Conservation (phyloP, 2,888 invertebrate genomes). For the Calameuta pallipes region DNA sequence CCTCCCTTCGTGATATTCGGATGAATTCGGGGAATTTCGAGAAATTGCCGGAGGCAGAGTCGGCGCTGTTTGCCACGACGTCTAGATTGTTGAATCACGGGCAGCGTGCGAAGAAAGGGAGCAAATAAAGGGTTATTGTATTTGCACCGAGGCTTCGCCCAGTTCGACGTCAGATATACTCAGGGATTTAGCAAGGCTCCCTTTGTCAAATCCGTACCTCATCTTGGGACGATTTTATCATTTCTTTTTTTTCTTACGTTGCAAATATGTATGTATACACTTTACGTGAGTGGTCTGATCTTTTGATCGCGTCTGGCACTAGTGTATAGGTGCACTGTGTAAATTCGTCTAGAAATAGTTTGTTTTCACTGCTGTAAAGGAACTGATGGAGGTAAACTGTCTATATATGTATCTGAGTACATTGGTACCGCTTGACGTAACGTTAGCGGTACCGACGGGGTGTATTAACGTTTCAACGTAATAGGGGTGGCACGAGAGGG, state of each 20-base stretch:
- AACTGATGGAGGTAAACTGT: too few species aligned
- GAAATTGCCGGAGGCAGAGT: constrained; percentile 51
- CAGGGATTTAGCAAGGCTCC: neutral
- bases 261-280: too few species aligned
- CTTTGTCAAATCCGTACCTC: neutral
- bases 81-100: constrained; percentile 64
- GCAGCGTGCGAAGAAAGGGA: constrained; percentile 44
- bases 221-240: neutral
- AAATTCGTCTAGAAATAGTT: too few species aligned
- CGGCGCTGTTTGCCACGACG: constrained; percentile 54
- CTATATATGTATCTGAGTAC: too few species aligned
- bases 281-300: too few species aligned
- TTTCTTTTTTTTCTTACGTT: too few species aligned
- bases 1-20: constrained; percentile 14
- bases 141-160: constrained; percentile 57
- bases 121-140: constrained; percentile 67
- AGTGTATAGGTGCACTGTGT: too few species aligned
- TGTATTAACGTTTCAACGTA: constrained; percentile 5
- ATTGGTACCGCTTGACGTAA: neutral
- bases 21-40: constrained; percentile 41
- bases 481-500: constrained; percentile 25
- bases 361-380: too few species aligned
- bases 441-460: neutral
- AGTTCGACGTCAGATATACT: constrained; percentile 16
- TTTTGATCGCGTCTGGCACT: too few species aligned